Conservation (phyloP, 2,888 invertebrate genomes). For the Scaptomyza reducta region DNA sequence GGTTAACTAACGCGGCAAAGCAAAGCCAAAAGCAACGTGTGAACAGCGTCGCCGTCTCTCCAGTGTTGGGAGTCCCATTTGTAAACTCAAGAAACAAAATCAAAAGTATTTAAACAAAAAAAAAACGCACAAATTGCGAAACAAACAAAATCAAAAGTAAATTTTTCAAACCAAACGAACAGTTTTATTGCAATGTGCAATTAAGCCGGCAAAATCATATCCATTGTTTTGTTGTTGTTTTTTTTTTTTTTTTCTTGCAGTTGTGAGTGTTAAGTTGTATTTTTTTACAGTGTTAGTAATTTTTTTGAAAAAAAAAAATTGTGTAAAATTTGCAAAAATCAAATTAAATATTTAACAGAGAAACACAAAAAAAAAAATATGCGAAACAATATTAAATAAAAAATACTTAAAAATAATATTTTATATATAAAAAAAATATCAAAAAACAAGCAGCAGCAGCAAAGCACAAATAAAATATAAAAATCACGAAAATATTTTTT, state of each 20-base stretch:
- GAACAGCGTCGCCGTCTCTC: constrained; percentile 42
- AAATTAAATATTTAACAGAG: background rate
- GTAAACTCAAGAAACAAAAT: constrained; percentile 26
- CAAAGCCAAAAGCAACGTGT: constrained; percentile 52
- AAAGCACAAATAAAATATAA: constrained; percentile 8
- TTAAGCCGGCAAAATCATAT: constrained; percentile 24
- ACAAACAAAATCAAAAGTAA: constrained; percentile 17
- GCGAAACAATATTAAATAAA: background rate
- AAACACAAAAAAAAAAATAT: constrained; percentile 3
- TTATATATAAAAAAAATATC: background rate
- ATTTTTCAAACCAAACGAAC: constrained; percentile 18
- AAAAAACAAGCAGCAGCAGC: constrained; percentile 13
- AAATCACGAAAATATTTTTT: constrained; percentile 18
- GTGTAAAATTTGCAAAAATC: constrained; percentile 16
- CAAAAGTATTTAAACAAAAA: constrained; percentile 6
- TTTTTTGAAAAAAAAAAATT: background rate
- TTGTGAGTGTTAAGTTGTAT: constrained; percentile 35
- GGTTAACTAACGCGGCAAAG: constrained; percentile 65
- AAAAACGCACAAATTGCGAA: constrained; percentile 6
- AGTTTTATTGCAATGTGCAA: constrained; percentile 24
- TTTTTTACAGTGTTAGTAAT: constrained; percentile 23
- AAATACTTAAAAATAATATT: background rate
- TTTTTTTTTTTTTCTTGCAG: constrained; percentile 36
- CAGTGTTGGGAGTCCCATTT: constrained; percentile 39
- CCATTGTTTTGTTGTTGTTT: constrained; percentile 28